Base-by-base conservation (phyloP, 2,113 vertebrate genomes). In the Mastomys coucha region DNA sequence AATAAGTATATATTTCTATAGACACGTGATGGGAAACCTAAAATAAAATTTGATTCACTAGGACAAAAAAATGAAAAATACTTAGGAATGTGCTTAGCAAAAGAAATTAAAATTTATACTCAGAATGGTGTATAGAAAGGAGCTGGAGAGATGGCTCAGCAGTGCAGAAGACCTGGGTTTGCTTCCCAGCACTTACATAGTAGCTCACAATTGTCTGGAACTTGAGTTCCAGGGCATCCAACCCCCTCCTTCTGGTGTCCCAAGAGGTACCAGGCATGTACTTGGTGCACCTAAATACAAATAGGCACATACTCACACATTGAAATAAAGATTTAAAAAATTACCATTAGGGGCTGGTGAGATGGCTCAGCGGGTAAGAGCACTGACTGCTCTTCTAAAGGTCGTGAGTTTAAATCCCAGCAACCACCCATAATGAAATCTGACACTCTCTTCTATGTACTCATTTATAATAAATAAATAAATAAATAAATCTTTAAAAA, bases 41-140 rank as follows among this genome's bases (percentile, higher is more conserved):
- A 92, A 93, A 94, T 72, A 78, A 84, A 92, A 51, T 77, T 96
- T 20, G 69, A 81, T 90, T 92, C 81, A 65, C 2, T 63, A 22
- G 69, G 73, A 20, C 10, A 88, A 72, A 84, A 13, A 53, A 63
- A 63, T 13, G 16, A 17, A 92, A 89, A 86, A 80, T 85, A 70
- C 4, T 84, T 89, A 53, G 53, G 45, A 58, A 63, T 90, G 80
- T 73, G 89, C 89, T 93, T 92, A 92, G 89, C 65, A 63, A 49
- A 89, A 91, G 28, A 89, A 86, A 1, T 87, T 70, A 53, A 88
- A 63, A 14, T 67, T 82, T 72, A n/a, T 73, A 80, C 7, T 77
- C 31, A 72, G 60, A 91, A 86, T 84, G n/a, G 14, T 85, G n/a
- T 39, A 31, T 65, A 65, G 45, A 42, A 12, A 36, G 78, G 33